Evolutionary conservation across 2,888 invertebrate species (phyloP).

Genomic region (Leistus spinibarbis): DNA sequence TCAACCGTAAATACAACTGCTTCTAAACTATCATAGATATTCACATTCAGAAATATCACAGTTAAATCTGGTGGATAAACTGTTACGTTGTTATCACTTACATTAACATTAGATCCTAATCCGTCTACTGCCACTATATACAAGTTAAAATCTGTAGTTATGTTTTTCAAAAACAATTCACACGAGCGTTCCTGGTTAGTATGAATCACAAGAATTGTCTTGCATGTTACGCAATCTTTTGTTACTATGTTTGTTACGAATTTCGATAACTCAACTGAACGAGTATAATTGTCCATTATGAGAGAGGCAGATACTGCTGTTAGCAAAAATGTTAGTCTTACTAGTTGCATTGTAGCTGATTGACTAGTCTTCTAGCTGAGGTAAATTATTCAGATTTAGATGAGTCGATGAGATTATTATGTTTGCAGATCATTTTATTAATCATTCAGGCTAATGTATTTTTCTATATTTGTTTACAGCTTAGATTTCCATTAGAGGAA

Average conservation of each 20-base stretch:
- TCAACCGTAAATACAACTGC: constrained; percentile 27
- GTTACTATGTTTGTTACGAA: constrained; percentile 9
- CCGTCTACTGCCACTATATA: constrained; percentile 13
- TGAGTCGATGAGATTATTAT: neutral
- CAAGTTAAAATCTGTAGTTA: neutral
- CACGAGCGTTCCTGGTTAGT: constrained; percentile 15
- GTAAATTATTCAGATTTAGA: constrained; percentile 2
- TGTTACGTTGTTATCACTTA: neutral
- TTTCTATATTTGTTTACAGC: neutral
- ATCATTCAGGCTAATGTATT: neutral
- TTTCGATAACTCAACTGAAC: neutral
- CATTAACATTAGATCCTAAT: constrained; percentile 5
- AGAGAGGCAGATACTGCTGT: neutral
- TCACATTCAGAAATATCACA: constrained; percentile 21
- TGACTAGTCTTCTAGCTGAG: neutral
- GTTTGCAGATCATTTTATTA: neutral
- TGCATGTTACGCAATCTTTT: constrained; percentile 23
- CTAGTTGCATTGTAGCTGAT: neutral
- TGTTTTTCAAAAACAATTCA: constrained; percentile 11
- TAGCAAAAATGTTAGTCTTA: neutral
- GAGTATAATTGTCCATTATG: neutral
- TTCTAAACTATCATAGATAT: neutral
- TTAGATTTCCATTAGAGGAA: neutral
- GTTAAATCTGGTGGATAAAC: constrained; percentile 25
- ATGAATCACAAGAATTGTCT: constrained; percentile 20